Evolutionary conservation across 2,113 vertebrate genomes (phyloP).

Genomic region (Zingel zingel): DNA sequence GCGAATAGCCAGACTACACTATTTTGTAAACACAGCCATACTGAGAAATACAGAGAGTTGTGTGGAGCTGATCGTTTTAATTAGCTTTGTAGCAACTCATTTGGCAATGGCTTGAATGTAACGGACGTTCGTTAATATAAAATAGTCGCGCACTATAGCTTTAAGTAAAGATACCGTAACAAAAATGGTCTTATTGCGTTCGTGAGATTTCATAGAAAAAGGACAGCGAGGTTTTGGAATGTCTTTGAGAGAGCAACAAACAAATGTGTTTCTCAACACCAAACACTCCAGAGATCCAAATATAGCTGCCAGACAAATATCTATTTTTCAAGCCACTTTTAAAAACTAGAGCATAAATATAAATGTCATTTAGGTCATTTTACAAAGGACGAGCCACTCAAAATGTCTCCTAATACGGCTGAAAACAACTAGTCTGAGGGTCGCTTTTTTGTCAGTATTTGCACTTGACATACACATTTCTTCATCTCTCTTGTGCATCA

Average conservation of each 20-base stretch:
- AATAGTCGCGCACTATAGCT: too few species aligned
- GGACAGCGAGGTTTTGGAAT: conserved; percentile 39
- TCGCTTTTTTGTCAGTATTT: background rate
- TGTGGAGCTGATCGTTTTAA: too few species aligned
- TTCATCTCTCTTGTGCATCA: conserved; percentile 22
- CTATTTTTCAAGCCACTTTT: conserved; percentile 8
- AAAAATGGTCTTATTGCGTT: conserved; percentile 54
- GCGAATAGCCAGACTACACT: too few species aligned
- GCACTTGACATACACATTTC: background rate
- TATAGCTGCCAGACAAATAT: conserved; percentile 57
- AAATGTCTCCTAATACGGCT: background rate
- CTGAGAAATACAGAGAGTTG: too few species aligned
- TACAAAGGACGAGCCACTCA: conserved; percentile 17
- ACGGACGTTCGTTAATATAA: too few species aligned
- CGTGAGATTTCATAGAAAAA: conserved; percentile 41
- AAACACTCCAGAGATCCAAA: conserved; percentile 3
- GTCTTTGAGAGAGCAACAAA: conserved; percentile 14
- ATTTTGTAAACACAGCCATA: too few species aligned
- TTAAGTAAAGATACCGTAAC: background rate
- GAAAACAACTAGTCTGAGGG: background rate
- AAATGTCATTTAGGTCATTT: conserved; percentile 7
- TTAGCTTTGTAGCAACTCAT: too few species aligned
- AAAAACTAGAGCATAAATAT: conserved; percentile 41
- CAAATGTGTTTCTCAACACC: background rate
- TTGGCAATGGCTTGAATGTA: too few species aligned